Evolutionary conservation across 2,797 vertebrate genomes (phyloP).

Genomic region (Sebastes kiyomatsui): DNA sequence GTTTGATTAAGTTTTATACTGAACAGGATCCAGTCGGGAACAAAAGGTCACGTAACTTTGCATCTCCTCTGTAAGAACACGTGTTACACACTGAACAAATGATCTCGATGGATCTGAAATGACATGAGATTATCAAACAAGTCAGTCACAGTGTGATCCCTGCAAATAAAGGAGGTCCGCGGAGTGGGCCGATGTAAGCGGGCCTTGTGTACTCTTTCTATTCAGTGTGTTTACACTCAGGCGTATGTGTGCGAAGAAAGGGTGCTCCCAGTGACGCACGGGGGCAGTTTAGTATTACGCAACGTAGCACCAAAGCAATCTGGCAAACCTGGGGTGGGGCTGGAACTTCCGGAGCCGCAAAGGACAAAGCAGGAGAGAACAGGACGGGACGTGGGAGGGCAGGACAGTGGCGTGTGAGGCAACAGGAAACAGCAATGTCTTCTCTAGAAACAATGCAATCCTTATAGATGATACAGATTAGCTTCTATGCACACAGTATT

Average conservation of each 20-base stretch:
- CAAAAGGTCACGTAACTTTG: constrained; percentile 18
- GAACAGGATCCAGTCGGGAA: constrained; percentile 23
- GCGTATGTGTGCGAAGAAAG: constrained; percentile 58
- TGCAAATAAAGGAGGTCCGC: constrained; percentile 58
- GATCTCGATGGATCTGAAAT: constrained; percentile 10
- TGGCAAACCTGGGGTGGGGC: constrained; percentile 65
- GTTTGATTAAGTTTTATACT: constrained; percentile 16
- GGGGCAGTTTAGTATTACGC: constrained; percentile 69
- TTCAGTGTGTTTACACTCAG: constrained; percentile 51
- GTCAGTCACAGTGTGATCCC: constrained; percentile 16
- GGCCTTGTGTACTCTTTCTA: constrained; percentile 12
- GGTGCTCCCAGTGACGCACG: constrained; percentile 78
- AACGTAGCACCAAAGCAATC: constrained; percentile 57
- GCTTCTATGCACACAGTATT: neutral
- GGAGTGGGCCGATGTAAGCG: constrained; percentile 24
- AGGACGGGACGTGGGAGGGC: constrained; percentile 39
- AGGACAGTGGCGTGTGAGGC: constrained; percentile 37
- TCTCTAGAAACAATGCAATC: constrained; percentile 5
- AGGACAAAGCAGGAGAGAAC: constrained; percentile 57
- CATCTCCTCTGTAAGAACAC: neutral
- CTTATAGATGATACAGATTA: constrained; percentile 37
- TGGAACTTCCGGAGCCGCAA: constrained; percentile 54
- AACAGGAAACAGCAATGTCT: constrained; percentile 49
- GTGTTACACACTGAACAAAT: constrained; percentile 1
- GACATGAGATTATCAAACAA: constrained; percentile 24